phyloP scores from a whole-genome alignment of 2,113 vertebrate genomes.

The Butorides virescens region DNA sequence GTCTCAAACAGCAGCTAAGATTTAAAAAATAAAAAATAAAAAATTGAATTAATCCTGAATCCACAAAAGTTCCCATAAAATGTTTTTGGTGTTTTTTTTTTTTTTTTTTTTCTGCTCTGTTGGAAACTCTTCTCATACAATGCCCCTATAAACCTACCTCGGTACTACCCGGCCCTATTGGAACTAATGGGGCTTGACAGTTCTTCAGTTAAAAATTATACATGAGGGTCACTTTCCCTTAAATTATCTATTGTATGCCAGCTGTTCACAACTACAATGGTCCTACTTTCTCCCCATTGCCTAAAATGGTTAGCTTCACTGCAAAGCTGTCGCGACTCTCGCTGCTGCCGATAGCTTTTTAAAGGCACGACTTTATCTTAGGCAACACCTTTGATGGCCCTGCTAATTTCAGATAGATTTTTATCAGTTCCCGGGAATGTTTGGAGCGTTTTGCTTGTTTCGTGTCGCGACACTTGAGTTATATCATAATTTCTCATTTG shows the following conservation, averaged over 20 bases:
- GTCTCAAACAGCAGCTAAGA: slow-evolving; percentile 44
- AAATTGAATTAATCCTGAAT: not conserved
- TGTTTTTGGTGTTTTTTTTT: not conserved
- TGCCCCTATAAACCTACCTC: slow-evolving; percentile 69
- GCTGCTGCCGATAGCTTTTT: not conserved
- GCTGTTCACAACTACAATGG: slow-evolving; percentile 77
- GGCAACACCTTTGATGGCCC: slow-evolving; percentile 66
- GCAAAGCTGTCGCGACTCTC: slow-evolving; percentile 10
- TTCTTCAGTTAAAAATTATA: slow-evolving; percentile 86
- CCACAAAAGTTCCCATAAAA: slow-evolving; percentile 52
- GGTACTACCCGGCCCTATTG: slow-evolving; percentile 70
- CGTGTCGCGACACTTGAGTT: slow-evolving; percentile 63
- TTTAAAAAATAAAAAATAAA: not conserved
- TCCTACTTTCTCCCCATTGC: slow-evolving; percentile 69
- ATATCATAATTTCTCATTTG: slow-evolving; percentile 76
- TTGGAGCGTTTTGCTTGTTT: slow-evolving; percentile 42
- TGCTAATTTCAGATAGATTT: slow-evolving; percentile 21
- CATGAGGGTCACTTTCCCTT: slow-evolving; percentile 85
- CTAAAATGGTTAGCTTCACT: slow-evolving; percentile 67
- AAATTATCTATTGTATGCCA: slow-evolving; percentile 85
- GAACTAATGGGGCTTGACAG: slow-evolving; percentile 84
- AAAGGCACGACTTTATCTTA: slow-evolving; percentile 9
- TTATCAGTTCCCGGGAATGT: slow-evolving; percentile 6
- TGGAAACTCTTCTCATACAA: slow-evolving; percentile 65
- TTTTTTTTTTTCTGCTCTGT: slow-evolving; percentile 22